Conservation (phyloP, 2,888 invertebrate genomes). For the Neuroscelio doddi region DNA sequence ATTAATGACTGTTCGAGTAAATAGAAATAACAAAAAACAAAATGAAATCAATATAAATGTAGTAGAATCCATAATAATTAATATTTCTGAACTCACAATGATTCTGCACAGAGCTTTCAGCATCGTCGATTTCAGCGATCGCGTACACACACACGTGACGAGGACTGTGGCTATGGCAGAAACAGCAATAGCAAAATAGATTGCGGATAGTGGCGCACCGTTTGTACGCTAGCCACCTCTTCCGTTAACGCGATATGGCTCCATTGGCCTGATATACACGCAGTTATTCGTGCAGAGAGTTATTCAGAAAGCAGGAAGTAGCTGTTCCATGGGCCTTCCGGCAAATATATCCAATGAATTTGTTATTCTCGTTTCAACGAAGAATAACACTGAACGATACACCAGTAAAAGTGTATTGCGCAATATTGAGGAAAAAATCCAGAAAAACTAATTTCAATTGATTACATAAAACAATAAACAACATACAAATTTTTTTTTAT, state of each 20-base stretch:
- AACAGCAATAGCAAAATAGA: constrained; percentile 43
- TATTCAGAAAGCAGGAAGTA: constrained; percentile 14
- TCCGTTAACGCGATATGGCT: constrained; percentile 47
- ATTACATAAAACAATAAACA: background rate
- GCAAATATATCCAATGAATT: constrained; percentile 11
- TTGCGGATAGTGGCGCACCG: constrained; percentile 42
- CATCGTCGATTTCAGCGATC: constrained; percentile 9
- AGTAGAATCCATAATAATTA: background rate
- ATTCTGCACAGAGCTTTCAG: background rate
- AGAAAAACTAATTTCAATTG: background rate
- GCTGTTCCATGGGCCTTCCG: constrained; percentile 11
- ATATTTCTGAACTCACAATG: background rate
- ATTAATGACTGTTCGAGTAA: too few species aligned
- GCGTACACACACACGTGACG: background rate
- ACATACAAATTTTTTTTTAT: too few species aligned
- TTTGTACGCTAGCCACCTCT: constrained; percentile 19
- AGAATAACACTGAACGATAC: constrained; percentile 1
- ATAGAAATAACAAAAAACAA: too few species aligned
- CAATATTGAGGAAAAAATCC: background rate
- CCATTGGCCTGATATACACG: constrained; percentile 30
- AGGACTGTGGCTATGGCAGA: background rate
- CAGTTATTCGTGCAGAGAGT: constrained; percentile 13
- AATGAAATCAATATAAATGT: background rate
- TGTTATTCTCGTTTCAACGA: constrained; percentile 2
- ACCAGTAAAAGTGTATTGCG: background rate